Evolutionary conservation across 2,797 vertebrate species (phyloP).

Genomic region (Pseudopleuronectes americanus): DNA sequence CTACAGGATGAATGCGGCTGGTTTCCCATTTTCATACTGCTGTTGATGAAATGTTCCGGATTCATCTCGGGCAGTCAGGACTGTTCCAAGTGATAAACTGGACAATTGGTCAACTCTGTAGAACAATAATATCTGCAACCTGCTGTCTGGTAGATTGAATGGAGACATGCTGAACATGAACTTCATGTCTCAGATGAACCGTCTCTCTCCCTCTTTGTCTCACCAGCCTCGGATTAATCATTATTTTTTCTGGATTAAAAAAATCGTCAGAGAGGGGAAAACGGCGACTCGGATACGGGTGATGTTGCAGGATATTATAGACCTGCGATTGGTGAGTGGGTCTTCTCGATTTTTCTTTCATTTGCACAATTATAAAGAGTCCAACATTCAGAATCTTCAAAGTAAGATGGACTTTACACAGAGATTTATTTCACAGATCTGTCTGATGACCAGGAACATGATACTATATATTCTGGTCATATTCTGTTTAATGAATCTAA

Average conservation of each 20-base stretch:
- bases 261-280: conserved; percentile 99
- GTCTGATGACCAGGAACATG: too few relatives aligned
- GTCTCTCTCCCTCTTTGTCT: neutral
- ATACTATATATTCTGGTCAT: too few relatives aligned
- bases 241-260: conserved; percentile 99
- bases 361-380: too few relatives aligned
- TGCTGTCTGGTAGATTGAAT: conserved; percentile 1
- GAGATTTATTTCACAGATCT: too few relatives aligned
- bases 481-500: too few relatives aligned
- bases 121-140: too few relatives aligned
- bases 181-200: conserved; percentile 1
- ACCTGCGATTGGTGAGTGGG: conserved; percentile 92
- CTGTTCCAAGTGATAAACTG: neutral
- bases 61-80: conserved; percentile 10
- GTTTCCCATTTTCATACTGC: conserved; percentile 17
- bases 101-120: neutral
- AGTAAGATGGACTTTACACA: too few relatives aligned
- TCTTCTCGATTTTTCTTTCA: conserved; percentile 5
- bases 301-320: conserved; percentile 97
- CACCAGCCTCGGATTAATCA: conserved; percentile 97
- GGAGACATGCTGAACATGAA: conserved; percentile 2
- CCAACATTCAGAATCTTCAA: too few relatives aligned
- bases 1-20: too few relatives aligned
- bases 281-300: conserved; percentile 97
- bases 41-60: conserved; percentile 20